Evolutionary conservation across 2,888 invertebrate genomes (phyloP).

Genomic region (Megaustenia siamemsis): DNA sequence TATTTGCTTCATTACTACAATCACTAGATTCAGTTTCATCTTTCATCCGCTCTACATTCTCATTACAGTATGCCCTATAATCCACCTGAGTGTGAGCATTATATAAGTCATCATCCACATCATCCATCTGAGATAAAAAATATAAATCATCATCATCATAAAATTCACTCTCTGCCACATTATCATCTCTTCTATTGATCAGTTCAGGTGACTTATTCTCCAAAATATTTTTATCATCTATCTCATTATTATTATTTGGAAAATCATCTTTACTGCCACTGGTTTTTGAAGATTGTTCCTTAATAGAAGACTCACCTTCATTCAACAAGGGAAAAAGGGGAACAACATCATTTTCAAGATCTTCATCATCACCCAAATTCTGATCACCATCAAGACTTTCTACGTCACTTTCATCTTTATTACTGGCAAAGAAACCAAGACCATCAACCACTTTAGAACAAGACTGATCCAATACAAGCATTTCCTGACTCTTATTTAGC

Average conservation of each 20-base stretch:
- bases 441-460: background rate
- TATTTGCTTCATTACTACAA: background rate
- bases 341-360: background rate
- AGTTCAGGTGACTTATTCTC: background rate
- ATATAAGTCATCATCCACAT: constrained; percentile 21
- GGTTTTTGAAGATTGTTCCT: background rate
- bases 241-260: background rate
- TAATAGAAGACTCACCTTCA: background rate
- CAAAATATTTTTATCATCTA: too few species aligned
- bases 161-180: background rate
- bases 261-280: background rate
- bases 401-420: background rate
- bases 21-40: constrained; percentile 6
- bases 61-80: constrained; percentile 16
- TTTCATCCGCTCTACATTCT: background rate
- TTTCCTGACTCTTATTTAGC: background rate
- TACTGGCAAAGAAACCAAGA: background rate
- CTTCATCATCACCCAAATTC: background rate
- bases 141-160: background rate
- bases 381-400: too few species aligned
- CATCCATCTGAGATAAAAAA: constrained; percentile 28
- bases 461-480: background rate
- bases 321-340: background rate
- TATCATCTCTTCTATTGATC: background rate
- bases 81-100: constrained; percentile 23